These are phyloP conservation scores for Luperina testacea DNA, from an alignment of 2,888 invertebrate genomes.

Conservation along the genomic window DNA sequence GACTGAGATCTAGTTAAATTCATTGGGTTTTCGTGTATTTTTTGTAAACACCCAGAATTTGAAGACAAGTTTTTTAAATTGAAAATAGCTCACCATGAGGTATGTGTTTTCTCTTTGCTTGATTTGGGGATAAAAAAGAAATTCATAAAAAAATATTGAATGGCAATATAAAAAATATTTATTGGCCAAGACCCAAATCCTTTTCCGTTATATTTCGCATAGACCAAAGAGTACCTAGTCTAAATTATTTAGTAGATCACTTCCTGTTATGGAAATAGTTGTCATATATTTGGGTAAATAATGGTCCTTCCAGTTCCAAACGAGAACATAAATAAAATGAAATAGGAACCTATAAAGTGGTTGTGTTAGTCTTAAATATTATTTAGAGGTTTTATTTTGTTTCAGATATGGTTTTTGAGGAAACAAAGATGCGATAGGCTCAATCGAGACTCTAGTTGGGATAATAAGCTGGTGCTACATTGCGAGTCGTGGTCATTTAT, in stretches of 20 bases:
- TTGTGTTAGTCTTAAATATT: slow-evolving; percentile 7
- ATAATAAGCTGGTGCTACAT: too few relatives aligned
- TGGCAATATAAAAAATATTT: background rate
- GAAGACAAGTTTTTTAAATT: background rate
- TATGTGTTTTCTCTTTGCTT: background rate
- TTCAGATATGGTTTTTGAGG: background rate
- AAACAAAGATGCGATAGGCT: too few relatives aligned
- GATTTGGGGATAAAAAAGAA: background rate
- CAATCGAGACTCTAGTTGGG: too few relatives aligned
- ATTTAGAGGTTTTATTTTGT: slow-evolving; percentile 13
- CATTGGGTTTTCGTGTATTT: background rate
- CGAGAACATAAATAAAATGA: slow-evolving; percentile 52
- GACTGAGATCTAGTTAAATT: background rate
- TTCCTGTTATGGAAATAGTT: slow-evolving; percentile 25
- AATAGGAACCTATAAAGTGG: slow-evolving; percentile 9
- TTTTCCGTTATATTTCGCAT: background rate
- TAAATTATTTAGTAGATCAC: slow-evolving; percentile 42
- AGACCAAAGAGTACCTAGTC: background rate
- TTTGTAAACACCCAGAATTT: background rate
- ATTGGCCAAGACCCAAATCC: slow-evolving; percentile 23
- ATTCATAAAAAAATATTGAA: background rate
- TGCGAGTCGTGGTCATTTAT: too few relatives aligned
- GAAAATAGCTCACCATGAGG: too few relatives aligned
- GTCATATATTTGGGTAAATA: slow-evolving; percentile 36
- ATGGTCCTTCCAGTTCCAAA: slow-evolving; percentile 34